These are phyloP conservation scores for Protomyctophum bolini DNA, from an alignment of 2,113 vertebrate species.

Conservation along the genomic window DNA sequence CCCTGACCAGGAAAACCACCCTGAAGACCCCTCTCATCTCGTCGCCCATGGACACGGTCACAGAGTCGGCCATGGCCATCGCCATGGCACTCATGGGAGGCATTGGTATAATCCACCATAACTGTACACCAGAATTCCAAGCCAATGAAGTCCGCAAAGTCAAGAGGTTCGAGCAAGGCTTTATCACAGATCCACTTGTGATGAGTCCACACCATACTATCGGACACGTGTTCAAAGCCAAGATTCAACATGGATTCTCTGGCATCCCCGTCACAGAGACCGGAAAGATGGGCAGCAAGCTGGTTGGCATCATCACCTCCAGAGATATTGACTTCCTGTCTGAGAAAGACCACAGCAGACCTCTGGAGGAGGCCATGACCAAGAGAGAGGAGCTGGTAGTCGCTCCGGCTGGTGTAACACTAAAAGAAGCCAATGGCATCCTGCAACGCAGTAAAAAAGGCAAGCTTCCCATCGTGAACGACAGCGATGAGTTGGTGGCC, in stretches of 20 bases:
- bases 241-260: conserved; percentile 83
- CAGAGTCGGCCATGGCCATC: conserved; percentile 85
- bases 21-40: conserved; percentile 84
- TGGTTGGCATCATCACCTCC: conserved; percentile 83
- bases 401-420: too few relatives aligned
- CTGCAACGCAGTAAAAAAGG: too few relatives aligned
- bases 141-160: conserved; percentile 86
- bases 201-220: conserved; percentile 82
- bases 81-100: conserved; percentile 87
- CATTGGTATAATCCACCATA: conserved; percentile 87
- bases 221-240: conserved; percentile 83
- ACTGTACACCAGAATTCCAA: conserved; percentile 88
- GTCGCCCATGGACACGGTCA: conserved; percentile 87
- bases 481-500: conserved; percentile 82
- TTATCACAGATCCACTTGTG: conserved; percentile 84
- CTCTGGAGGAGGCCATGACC: too few relatives aligned
- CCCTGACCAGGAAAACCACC: too few relatives aligned
- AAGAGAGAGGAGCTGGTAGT: too few relatives aligned
- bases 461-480: conserved; percentile 17
- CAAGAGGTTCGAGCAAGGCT: conserved; percentile 87
- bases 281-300: conserved; percentile 80
- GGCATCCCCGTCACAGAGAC: conserved; percentile 75
- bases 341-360: too few relatives aligned
- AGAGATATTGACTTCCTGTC: conserved; percentile 21
- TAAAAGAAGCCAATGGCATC: too few relatives aligned